Percentiles rank a stretch among this genome's conserved stretches.
These are phyloP conservation scores for Linepithema humile DNA, from an alignment of 1,140 invertebrate species.

Conservation along the genomic window DNA sequence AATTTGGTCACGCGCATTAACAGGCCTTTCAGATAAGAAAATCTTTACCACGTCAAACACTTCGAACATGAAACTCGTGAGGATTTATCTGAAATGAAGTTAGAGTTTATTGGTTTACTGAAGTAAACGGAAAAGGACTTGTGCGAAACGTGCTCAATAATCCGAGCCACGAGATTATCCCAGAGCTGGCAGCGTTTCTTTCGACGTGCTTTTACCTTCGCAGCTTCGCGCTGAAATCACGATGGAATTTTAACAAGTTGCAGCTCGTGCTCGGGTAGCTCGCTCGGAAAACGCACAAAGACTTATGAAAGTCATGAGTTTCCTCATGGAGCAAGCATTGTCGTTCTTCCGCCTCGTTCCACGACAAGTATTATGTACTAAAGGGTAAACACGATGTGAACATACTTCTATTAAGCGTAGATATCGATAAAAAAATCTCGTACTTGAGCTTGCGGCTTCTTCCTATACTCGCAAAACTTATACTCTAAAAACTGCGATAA, in stretches of 20 bases:
- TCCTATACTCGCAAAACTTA: too few species aligned
- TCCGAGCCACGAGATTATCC: conserved; percentile 72
- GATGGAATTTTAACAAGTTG: conserved; percentile 70
- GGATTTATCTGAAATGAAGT: conserved; percentile 71
- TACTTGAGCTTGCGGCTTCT: not conserved
- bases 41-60: conserved; percentile 56
- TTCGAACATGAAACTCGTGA: conserved; percentile 58
- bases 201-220: conserved; percentile 45
- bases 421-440: conserved; percentile 10
- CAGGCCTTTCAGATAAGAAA: conserved; percentile 55
- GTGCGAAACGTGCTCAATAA: conserved; percentile 72
- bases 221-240: conserved; percentile 59
- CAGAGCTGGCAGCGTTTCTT: conserved; percentile 64
- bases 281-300: conserved; percentile 42
- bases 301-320: conserved; percentile 67
- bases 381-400: conserved; percentile 38
- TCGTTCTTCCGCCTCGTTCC: conserved; percentile 37
- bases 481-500: conserved; percentile 1
- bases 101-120: conserved; percentile 73
- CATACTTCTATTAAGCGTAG: conserved; percentile 20
- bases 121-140: conserved; percentile 71
- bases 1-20: conserved; percentile 1
- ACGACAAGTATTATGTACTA: conserved; percentile 35
- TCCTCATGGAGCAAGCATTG: conserved; percentile 24
- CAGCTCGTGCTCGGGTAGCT: conserved; percentile 27